phyloP scores from a whole-genome alignment of 2,797 vertebrate species.

The Acipenser transmontanus region DNA sequence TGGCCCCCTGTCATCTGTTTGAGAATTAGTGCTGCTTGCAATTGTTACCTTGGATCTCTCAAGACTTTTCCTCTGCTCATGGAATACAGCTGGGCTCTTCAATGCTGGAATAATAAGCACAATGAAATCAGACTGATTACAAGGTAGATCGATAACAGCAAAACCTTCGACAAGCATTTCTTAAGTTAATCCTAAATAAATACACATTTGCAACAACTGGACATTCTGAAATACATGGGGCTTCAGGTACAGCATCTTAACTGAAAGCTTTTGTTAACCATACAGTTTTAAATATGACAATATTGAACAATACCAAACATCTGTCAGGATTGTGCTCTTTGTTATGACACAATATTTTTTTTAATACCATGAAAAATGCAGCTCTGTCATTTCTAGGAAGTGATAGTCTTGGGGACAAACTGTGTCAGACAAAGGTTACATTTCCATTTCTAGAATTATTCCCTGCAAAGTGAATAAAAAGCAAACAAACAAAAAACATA shows the following conservation, averaged over 20 bases:
- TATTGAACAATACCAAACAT: too few relatives aligned
- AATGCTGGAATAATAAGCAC: constrained; percentile 72
- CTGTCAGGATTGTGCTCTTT: too few relatives aligned
- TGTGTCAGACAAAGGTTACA: too few relatives aligned
- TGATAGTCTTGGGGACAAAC: too few relatives aligned
- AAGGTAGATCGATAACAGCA: constrained; percentile 30
- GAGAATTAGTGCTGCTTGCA: constrained; percentile 17
- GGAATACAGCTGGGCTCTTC: constrained; percentile 68
- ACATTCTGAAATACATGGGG: neutral
- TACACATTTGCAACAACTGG: constrained; percentile 32
- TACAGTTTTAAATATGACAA: too few relatives aligned
- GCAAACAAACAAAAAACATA: too few relatives aligned
- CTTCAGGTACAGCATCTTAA: constrained; percentile 7
- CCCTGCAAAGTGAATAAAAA: too few relatives aligned
- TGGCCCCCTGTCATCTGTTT: constrained; percentile 8
- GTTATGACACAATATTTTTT: too few relatives aligned
- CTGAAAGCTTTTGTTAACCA: too few relatives aligned
- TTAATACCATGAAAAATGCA: too few relatives aligned
- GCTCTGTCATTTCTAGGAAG: too few relatives aligned
- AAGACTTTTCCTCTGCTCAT: constrained; percentile 70
- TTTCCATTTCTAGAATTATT: too few relatives aligned
- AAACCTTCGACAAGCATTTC: constrained; percentile 33
- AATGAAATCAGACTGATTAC: constrained; percentile 54
- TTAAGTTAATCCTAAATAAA: constrained; percentile 47
- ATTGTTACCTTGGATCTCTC: constrained; percentile 68